Evolutionary conservation across 2,797 vertebrate species (phyloP).

Genomic region (Ptychobarbus kaznakovi): DNA sequence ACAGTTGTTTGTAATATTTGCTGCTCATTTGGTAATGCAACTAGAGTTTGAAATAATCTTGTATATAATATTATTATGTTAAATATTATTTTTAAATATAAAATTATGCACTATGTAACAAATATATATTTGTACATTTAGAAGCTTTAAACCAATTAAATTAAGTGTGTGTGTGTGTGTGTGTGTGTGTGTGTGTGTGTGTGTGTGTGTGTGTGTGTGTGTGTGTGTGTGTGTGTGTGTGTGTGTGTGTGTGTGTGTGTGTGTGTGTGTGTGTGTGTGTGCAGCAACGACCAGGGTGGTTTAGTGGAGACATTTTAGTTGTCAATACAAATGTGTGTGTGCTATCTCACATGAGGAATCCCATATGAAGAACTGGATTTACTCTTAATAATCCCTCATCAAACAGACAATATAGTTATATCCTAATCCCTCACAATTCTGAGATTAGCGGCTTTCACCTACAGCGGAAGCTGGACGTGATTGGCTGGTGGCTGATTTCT

Average conservation of each 20-base stretch:
- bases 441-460: slow-evolving; percentile 77
- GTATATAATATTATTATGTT: neutral
- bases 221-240: neutral
- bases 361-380: slow-evolving; percentile 85
- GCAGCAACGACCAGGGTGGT: neutral
- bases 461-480: slow-evolving; percentile 63
- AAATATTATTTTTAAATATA: neutral
- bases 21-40: neutral
- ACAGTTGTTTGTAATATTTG: neutral
- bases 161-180: no score
- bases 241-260: neutral
- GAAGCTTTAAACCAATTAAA: neutral
- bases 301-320: slow-evolving; percentile 39
- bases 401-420: slow-evolving; percentile 83
- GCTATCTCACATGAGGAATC: slow-evolving; percentile 84
- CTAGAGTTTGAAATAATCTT: neutral
- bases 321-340: slow-evolving; percentile 64
- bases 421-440: slow-evolving; percentile 80
- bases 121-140: neutral
- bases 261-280: neutral
- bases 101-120: neutral
- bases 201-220: no score
- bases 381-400: slow-evolving; percentile 85
- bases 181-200: no score
- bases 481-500: slow-evolving; percentile 70